Base-by-base conservation (phyloP, 1,140 invertebrate genomes). In the Lineus longissimus region DNA sequence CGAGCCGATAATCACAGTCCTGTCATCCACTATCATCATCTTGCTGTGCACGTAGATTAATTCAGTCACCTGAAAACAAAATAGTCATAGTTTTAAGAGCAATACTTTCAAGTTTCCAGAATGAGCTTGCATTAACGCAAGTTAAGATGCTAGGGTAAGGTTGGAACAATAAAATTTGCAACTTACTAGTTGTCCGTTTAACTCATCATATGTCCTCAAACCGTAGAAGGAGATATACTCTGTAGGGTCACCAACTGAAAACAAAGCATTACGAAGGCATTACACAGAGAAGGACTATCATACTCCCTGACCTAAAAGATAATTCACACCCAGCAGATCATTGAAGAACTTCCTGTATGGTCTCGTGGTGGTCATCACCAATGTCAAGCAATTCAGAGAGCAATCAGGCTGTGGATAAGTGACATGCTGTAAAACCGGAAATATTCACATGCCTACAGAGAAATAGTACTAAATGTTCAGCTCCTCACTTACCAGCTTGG, bases 31-130 rank as follows among this genome's bases (percentile, higher is more conserved):
- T 64, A 99, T 96, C 81, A 98, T 86, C 56, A 99, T 79, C 82
- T 98, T 99, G 60, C 94, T 97, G 80, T 98, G 95, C 22, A 98
- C 93, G 79, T 98, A 98, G 60, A 98, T 89, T 1, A 97, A 80
- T 81, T 98, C 95, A 0, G 93, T 93, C 27, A 97, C 87, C 69
- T 87, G 68, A 40, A 79, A 59, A 59, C 40, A 59, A 43, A 22
- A 55, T 51, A 33, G 19, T 45, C 29, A n/a, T 27, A 6, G 25
- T n/a, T n/a, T n/a, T n/a, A n/a, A n/a, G n/a, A n/a, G n/a, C n/a
- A n/a, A n/a, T n/a, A n/a, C n/a, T n/a, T n/a, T n/a, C n/a, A n/a
- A n/a, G n/a, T n/a, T n/a, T n/a, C n/a, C n/a, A n/a, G 33, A 7
- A 36, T 36, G 33, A 36, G 33, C 6, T 55, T 15, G 25, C 15